These are phyloP conservation scores for Rhinophrynus dorsalis DNA, from an alignment of 2,797 vertebrate species.

Conservation along the genomic window DNA sequence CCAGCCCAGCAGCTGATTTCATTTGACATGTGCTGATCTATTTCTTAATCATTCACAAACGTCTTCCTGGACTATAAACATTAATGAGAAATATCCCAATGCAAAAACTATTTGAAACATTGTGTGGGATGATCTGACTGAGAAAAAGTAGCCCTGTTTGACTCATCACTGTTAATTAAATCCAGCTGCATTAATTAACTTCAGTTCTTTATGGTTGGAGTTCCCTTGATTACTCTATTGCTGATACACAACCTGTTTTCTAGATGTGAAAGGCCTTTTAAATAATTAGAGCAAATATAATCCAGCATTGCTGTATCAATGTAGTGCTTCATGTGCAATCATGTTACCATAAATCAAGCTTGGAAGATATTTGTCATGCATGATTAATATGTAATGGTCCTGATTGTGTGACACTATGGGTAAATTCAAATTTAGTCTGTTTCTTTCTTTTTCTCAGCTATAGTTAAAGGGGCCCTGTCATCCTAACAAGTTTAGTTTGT, in stretches of 20 bases:
- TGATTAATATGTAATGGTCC: background rate
- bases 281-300: conserved; percentile 30
- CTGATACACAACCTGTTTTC: conserved; percentile 8
- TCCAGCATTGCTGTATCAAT: background rate
- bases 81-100: no score
- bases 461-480: no score
- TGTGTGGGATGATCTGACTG: background rate
- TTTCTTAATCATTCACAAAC: no score
- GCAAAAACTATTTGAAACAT: no score
- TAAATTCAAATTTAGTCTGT: no score
- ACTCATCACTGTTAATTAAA: background rate
- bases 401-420: no score
- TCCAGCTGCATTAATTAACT: conserved; percentile 16
- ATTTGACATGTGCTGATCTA: no score
- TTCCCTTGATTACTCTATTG: background rate
- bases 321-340: conserved; percentile 2
- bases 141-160: background rate
- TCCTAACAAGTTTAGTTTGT: no score
- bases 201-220: background rate
- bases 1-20: no score
- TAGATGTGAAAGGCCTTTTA: conserved; percentile 13
- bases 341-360: conserved; percentile 18
- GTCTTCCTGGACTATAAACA: no score
- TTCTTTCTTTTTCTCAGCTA: no score
- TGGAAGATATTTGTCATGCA: background rate